A percentile compares a stretch with the other conserved stretches of the same genome.
Evolutionary conservation across 1,140 invertebrate genomes (phyloP).

Genomic region (Parasteatoda tepidariorum): DNA sequence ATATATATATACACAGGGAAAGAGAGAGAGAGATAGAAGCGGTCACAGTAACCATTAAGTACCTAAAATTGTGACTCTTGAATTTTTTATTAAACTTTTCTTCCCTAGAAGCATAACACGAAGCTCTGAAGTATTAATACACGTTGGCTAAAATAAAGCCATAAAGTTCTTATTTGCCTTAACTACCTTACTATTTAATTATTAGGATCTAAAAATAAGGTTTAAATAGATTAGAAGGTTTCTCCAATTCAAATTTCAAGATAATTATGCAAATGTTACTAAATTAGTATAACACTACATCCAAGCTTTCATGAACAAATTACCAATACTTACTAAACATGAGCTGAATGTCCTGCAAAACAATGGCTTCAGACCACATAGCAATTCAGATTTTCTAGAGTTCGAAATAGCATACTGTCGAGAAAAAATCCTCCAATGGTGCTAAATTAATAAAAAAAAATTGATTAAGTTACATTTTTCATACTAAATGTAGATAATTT

Average conservation of each 20-base stretch:
- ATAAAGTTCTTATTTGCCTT: too few relatives aligned
- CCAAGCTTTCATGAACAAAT: background rate
- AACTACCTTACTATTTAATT: too few relatives aligned
- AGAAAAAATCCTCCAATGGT: constrained; percentile 9
- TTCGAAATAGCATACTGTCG: background rate
- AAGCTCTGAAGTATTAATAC: too few relatives aligned
- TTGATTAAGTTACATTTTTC: too few relatives aligned
- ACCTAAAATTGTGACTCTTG: too few relatives aligned
- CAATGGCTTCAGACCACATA: background rate
- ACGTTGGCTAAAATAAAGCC: too few relatives aligned
- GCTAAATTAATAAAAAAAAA: background rate
- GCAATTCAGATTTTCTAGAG: background rate
- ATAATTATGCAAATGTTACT: background rate
- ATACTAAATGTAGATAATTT: too few relatives aligned
- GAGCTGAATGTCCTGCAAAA: background rate
- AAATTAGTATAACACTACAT: background rate
- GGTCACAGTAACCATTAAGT: too few relatives aligned
- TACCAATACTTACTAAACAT: constrained; percentile 6
- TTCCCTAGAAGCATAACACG: too few relatives aligned
- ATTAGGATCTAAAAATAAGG: background rate
- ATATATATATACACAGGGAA: too few relatives aligned
- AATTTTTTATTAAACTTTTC: too few relatives aligned
- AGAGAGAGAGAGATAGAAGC: too few relatives aligned
- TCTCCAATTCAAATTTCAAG: background rate
- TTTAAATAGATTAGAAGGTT: background rate